These are phyloP conservation scores for Aplysia californica DNA, from an alignment of 1,140 invertebrate species.

Conservation along the genomic window DNA sequence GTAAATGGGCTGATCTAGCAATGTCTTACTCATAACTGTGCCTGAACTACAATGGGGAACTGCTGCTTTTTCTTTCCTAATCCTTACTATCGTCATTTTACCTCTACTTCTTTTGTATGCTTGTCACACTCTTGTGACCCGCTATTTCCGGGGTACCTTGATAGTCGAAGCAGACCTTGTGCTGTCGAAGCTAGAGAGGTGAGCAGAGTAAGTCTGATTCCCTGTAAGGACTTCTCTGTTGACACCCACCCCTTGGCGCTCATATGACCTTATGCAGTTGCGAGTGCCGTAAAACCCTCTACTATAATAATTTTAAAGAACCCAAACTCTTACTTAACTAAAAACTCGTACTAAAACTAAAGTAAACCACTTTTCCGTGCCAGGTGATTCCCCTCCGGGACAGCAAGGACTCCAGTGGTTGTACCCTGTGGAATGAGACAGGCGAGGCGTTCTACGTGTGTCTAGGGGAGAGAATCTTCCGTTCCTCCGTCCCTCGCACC, in stretches of 20 bases:
- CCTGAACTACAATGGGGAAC: no score
- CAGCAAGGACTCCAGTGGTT: constrained; percentile 49
- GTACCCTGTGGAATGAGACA: constrained; percentile 46
- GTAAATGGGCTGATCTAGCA: no score
- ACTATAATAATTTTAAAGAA: neutral
- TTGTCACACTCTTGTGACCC: no score
- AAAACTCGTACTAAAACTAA: neutral
- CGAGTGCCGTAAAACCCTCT: neutral
- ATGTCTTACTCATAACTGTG: no score
- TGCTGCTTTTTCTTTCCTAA: no score
- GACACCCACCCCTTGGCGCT: neutral
- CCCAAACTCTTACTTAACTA: neutral
- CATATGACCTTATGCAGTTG: neutral
- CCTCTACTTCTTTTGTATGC: no score
- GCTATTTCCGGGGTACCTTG: no score
- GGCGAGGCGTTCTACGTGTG: constrained; percentile 52
- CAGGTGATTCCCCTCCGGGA: constrained; percentile 50
- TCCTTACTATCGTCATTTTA: no score
- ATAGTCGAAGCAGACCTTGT: no score
- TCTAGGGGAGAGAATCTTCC: constrained; percentile 56
- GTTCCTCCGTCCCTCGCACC: constrained; percentile 51
- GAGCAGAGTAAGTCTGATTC: no score
- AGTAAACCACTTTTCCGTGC: neutral
- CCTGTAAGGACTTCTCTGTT: no score
- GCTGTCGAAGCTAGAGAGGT: no score